phyloP scores from a whole-genome alignment of 1,140 invertebrate species.

The Meteorus sp. region DNA sequence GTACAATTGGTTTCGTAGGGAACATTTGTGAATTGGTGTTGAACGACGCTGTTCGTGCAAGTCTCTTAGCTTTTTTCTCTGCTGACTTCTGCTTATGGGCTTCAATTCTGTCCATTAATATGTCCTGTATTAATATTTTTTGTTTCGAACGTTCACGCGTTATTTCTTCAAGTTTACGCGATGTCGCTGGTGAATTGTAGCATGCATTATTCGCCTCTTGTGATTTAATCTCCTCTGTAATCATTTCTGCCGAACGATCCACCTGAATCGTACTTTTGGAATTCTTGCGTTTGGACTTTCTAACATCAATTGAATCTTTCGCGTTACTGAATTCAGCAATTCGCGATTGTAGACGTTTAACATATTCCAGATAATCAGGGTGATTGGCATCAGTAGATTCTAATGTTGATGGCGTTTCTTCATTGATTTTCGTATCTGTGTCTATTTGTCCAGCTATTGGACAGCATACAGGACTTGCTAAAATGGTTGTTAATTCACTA shows the following conservation, averaged over 20 bases:
- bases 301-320: conserved; percentile 70
- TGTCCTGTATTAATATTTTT: conserved; percentile 72
- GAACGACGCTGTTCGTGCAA: conserved; percentile 50
- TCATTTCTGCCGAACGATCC: conserved; percentile 40
- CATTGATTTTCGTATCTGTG: conserved; percentile 13
- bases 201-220: conserved; percentile 38
- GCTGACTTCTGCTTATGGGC: conserved; percentile 68
- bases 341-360: conserved; percentile 69
- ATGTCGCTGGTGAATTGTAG: conserved; percentile 57
- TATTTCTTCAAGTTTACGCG: conserved; percentile 66
- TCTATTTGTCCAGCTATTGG: conserved; percentile 42
- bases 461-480: conserved; percentile 59
- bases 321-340: conserved; percentile 73
- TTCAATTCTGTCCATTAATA: conserved; percentile 77
- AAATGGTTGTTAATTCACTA: conserved; percentile 61
- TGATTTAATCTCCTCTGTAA: conserved; percentile 19
- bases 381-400: conserved; percentile 47
- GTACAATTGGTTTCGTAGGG: conserved; percentile 34
- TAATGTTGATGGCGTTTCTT: conserved; percentile 26
- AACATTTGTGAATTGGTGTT: conserved; percentile 35
- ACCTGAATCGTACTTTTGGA: conserved; percentile 51
- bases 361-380: conserved; percentile 67
- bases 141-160: conserved; percentile 69
- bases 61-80: conserved; percentile 61
- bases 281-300: conserved; percentile 66